Evolutionary conservation across 92 coral and sea anemone genomes (phyloP).

Genomic region (Anthopleura xanthogrammica): DNA sequence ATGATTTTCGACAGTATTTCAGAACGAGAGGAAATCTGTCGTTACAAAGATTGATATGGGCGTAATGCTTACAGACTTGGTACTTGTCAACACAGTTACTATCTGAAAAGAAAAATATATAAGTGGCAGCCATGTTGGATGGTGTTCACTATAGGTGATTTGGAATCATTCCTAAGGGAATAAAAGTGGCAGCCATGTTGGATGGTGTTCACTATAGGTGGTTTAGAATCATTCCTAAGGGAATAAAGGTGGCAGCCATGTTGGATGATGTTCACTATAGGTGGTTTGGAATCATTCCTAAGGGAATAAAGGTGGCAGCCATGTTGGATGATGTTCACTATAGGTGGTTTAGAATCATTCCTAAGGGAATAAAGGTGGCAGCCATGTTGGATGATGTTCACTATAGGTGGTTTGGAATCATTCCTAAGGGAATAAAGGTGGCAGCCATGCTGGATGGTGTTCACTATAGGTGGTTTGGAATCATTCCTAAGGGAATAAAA

Average conservation of each 20-base stretch:
- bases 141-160: no score
- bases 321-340: neutral
- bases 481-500: neutral
- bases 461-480: neutral
- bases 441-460: conserved; percentile 4
- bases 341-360: neutral
- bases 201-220: neutral
- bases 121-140: no score
- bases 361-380: neutral
- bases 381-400: neutral
- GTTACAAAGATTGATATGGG: conserved; percentile 30
- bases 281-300: neutral
- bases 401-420: neutral
- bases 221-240: neutral
- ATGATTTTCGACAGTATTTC: conserved; percentile 35
- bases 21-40: conserved; percentile 22
- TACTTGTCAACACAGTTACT: conserved; percentile 27
- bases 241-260: neutral
- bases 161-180: no score
- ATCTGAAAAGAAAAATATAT: neutral
- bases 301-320: neutral
- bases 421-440: neutral
- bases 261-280: neutral
- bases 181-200: neutral
- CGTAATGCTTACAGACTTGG: conserved; percentile 31